A percentile compares a stretch with the other conserved stretches of the same genome.
These are phyloP conservation scores for Anthophora plumipes DNA, from an alignment of 2,888 invertebrate genomes.

Conservation along the genomic window DNA sequence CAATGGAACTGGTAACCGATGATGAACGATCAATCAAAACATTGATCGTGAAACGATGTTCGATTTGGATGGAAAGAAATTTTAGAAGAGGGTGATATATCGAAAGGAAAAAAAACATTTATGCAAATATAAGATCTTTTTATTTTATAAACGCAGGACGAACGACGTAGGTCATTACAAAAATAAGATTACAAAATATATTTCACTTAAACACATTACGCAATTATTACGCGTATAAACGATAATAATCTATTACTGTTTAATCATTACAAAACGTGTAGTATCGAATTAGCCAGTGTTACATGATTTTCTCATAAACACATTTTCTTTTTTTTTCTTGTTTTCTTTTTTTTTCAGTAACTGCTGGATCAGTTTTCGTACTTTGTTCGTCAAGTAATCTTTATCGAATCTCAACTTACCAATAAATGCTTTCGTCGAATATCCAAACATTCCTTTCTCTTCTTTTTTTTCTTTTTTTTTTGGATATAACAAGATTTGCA, in stretches of 20 bases:
- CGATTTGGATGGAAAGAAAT: too few species aligned
- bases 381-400: constrained; percentile 38
- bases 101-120: not conserved
- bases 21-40: constrained; percentile 30
- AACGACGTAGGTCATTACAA: constrained; percentile 75
- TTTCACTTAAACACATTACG: constrained; percentile 63
- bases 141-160: constrained; percentile 77
- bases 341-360: constrained; percentile 11
- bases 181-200: constrained; percentile 78
- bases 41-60: not conserved
- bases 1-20: constrained; percentile 6
- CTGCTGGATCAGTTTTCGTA: constrained; percentile 15
- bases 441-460: constrained; percentile 23
- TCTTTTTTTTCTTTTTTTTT: too few species aligned
- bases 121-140: constrained; percentile 72
- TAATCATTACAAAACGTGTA: constrained; percentile 59
- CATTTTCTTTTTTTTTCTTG: not conserved
- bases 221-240: constrained; percentile 67
- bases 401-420: constrained; percentile 23
- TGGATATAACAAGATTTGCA: constrained; percentile 36
- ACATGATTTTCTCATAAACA: not conserved
- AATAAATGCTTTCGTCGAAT: constrained; percentile 24
- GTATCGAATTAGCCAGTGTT: constrained; percentile 40
- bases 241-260: constrained; percentile 60
- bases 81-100: too few species aligned